Evolutionary conservation across 1,140 invertebrate species (phyloP).

Genomic region (Calephelis nemesis): DNA sequence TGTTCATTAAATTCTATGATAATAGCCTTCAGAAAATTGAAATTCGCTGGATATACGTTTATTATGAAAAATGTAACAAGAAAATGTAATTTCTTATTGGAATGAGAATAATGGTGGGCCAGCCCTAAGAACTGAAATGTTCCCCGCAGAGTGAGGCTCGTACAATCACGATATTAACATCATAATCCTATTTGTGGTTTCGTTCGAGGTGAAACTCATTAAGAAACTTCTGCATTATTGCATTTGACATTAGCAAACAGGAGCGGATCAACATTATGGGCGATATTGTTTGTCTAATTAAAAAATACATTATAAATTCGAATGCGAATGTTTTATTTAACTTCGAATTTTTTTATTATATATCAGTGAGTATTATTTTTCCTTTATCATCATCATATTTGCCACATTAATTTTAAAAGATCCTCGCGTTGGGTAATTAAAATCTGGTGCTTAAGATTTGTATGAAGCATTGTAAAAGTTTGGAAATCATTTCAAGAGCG

Average conservation of each 20-base stretch:
- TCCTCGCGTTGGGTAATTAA: too few species aligned
- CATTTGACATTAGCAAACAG: slow-evolving; percentile 48
- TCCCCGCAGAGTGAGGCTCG: slow-evolving; percentile 49
- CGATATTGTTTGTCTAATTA: too few species aligned
- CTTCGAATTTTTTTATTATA: too few species aligned
- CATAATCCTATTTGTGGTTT: slow-evolving; percentile 72
- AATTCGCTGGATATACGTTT: slow-evolving; percentile 64
- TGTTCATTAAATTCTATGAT: slow-evolving; percentile 58
- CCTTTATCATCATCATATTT: too few species aligned
- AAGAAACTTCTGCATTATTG: slow-evolving; percentile 66
- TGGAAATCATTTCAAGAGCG: too few species aligned
- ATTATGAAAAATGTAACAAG: slow-evolving; percentile 77
- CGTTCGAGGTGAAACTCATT: slow-evolving; percentile 65
- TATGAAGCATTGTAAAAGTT: too few species aligned
- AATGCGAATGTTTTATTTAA: not conserved
- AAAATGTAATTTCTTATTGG: slow-evolving; percentile 79
- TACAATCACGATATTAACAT: slow-evolving; percentile 69
- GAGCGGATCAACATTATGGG: too few species aligned
- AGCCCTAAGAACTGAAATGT: slow-evolving; percentile 59
- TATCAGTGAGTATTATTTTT: too few species aligned
- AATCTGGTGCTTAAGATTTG: too few species aligned
- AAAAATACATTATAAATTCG: not conserved
- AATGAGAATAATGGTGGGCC: slow-evolving; percentile 73
- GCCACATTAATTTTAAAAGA: too few species aligned
- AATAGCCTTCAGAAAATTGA: slow-evolving; percentile 63